phyloP scores from a whole-genome alignment of 2,888 invertebrate species.

The Taphrorychus bicolor region DNA sequence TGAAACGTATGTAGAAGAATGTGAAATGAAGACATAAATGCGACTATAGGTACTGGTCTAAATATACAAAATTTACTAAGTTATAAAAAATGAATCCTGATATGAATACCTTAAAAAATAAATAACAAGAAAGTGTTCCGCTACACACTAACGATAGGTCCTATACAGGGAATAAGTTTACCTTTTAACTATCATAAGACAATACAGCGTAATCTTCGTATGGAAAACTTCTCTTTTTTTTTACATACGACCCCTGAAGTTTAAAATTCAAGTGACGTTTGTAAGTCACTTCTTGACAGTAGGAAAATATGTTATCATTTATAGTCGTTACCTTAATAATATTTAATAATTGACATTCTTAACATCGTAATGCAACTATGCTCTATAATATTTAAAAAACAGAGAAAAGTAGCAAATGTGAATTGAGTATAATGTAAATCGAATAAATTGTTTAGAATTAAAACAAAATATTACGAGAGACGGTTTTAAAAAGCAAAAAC shows the following conservation, averaged over 20 bases:
- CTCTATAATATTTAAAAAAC: no score
- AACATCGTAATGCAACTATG: not conserved
- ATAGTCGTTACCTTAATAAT: not conserved
- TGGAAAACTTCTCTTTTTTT: not conserved
- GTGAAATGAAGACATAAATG: not conserved
- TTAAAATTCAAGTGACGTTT: not conserved
- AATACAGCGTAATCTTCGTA: not conserved
- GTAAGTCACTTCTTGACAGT: not conserved
- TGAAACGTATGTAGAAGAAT: not conserved
- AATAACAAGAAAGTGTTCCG: conserved; percentile 2
- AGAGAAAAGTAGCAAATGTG: no score
- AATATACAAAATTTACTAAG: no score
- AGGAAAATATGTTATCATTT: not conserved
- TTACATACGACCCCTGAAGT: not conserved
- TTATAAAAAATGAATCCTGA: not conserved
- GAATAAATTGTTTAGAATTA: no score
- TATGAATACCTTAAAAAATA: conserved; percentile 12
- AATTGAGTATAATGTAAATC: no score
- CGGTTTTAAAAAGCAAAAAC: no score
- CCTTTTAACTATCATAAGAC: not conserved
- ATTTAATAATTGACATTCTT: not conserved
- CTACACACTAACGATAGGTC: not conserved
- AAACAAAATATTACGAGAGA: no score
- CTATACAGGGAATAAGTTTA: not conserved
- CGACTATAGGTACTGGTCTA: no score